phyloP scores from a whole-genome alignment of 1,140 invertebrate genomes.

The Aphidius ervi region DNA sequence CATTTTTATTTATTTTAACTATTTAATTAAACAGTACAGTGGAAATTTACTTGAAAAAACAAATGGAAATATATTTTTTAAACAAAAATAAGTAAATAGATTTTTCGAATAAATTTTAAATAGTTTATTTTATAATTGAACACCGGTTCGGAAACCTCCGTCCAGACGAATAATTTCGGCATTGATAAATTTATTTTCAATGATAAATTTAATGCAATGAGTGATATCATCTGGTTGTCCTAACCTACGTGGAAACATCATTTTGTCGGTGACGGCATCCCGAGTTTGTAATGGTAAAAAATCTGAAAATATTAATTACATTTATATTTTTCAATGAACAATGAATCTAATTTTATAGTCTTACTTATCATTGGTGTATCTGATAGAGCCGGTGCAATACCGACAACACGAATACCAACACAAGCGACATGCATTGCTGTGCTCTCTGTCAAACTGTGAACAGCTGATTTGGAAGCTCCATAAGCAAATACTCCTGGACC shows the following conservation, averaged over 20 bases:
- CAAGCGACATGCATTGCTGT: neutral
- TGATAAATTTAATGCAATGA: slow-evolving; percentile 77
- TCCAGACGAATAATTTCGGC: slow-evolving; percentile 27
- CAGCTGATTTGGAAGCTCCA: slow-evolving; percentile 6
- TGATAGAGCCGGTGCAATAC: slow-evolving; percentile 3
- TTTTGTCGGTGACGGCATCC: neutral
- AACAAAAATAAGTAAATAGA: too few species aligned
- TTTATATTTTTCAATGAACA: too few species aligned
- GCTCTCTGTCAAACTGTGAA: neutral
- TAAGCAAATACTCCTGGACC: neutral
- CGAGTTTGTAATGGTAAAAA: neutral
- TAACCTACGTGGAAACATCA: slow-evolving; percentile 65
- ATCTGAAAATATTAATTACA: neutral
- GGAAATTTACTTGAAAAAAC: too few species aligned
- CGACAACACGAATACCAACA: slow-evolving; percentile 7
- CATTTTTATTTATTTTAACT: too few species aligned
- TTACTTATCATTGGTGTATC: neutral
- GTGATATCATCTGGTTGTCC: slow-evolving; percentile 89
- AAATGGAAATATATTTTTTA: too few species aligned
- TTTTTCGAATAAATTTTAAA: too few species aligned
- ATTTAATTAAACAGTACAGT: too few species aligned
- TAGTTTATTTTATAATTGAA: neutral
- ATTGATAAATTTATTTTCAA: slow-evolving; percentile 76
- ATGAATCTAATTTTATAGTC: too few species aligned
- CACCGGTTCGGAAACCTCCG: slow-evolving; percentile 17